Evolutionary conservation across 2,888 invertebrate genomes (phyloP).

Genomic region (Cantharis rufa): DNA sequence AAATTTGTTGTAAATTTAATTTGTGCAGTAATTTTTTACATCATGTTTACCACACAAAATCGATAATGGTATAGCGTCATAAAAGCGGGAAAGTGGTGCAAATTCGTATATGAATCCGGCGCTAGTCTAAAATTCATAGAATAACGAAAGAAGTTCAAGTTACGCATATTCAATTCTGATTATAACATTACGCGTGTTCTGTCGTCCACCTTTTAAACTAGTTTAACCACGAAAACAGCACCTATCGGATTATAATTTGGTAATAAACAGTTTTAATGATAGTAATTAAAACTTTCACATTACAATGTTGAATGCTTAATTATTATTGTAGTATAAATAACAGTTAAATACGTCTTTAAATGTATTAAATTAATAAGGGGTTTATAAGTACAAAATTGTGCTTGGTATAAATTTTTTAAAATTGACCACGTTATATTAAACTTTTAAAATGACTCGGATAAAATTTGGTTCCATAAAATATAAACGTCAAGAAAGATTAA

Average conservation of each 20-base stretch:
- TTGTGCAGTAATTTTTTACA: background rate
- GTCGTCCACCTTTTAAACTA: background rate
- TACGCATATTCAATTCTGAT: background rate
- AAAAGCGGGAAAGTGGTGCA: background rate
- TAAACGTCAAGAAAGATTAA: slow-evolving; percentile 2
- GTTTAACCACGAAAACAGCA: background rate
- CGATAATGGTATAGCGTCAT: background rate
- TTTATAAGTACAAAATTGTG: background rate
- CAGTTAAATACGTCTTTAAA: background rate
- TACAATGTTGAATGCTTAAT: background rate
- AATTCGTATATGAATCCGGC: background rate
- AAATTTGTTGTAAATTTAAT: background rate
- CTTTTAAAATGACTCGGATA: background rate
- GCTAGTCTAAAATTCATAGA: background rate
- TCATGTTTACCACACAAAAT: background rate
- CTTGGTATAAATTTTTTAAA: background rate
- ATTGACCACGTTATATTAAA: background rate
- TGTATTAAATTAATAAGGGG: background rate
- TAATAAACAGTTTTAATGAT: background rate
- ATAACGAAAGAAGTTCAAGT: slow-evolving; percentile 7
- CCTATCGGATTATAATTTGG: background rate
- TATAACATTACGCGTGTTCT: background rate
- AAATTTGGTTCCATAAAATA: background rate
- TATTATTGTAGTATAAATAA: background rate
- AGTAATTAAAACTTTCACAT: background rate